Evolutionary conservation across 2,113 vertebrate genomes (phyloP).

Genomic region (Burhinus bistriatus): DNA sequence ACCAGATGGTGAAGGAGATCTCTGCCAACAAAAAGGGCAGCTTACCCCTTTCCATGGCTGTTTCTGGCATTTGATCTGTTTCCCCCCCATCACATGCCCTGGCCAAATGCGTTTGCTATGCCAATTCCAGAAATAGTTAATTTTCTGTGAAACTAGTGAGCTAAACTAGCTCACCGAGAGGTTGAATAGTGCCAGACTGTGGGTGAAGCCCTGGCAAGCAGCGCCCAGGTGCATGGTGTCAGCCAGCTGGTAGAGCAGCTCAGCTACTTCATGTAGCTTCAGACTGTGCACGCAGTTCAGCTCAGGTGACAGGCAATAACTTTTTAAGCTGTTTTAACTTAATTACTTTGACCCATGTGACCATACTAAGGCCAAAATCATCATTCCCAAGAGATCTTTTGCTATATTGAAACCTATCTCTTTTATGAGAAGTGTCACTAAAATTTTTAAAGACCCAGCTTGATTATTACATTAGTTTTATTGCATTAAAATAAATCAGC

Average conservation of each 20-base stretch:
- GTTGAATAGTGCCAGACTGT: background rate
- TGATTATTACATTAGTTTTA: conserved; percentile 12
- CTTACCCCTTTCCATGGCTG: background rate
- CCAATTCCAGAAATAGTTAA: background rate
- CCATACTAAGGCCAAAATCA: background rate
- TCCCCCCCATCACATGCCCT: background rate
- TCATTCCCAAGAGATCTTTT: background rate
- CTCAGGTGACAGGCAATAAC: background rate
- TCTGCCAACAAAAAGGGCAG: background rate
- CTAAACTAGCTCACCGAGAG: background rate
- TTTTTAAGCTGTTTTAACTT: conserved; percentile 2
- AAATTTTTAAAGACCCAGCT: background rate
- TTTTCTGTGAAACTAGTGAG: background rate
- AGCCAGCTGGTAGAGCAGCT: background rate
- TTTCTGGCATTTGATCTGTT: background rate
- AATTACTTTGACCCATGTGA: background rate
- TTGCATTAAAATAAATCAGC: conserved; percentile 3
- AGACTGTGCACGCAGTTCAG: background rate
- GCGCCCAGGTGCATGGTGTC: accelerated
- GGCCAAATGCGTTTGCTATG: background rate
- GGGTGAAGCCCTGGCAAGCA: background rate
- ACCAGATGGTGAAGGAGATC: background rate
- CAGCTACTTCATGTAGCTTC: background rate
- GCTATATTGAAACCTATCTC: background rate
- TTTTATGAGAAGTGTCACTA: background rate